Evolutionary conservation across 2,888 invertebrate species (phyloP), one percentile per base, ranked within the genome.

Genomic region (Mythimna pallens): DNA sequence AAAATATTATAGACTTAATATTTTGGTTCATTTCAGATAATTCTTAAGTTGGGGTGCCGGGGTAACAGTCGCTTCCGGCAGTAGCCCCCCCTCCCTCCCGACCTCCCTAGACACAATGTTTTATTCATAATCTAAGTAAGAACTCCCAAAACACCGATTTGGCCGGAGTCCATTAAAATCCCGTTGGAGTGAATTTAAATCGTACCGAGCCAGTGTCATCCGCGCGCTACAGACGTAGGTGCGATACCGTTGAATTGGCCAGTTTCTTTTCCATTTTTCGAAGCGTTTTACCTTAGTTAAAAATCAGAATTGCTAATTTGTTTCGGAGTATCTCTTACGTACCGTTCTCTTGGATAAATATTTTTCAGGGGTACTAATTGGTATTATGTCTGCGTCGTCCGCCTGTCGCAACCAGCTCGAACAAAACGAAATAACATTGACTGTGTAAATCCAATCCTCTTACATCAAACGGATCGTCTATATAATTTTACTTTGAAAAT

Each of bases 81-180:
- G 76, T 75, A 67, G 71, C 50, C 78, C 76, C 74, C 79, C 59
- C 30, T 17, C 40, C 65, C 9, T 52, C 10, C 75, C 73, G 78
- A 74, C 72, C 81, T 75, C 79, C 82, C 70, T 76, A 80, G 75
- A 80, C 70, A 83, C 78, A 84, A 94, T 94, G 94, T 95, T 94
- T 94, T 93, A 94, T 95, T 94, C 94, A 94, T 94, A 89, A 91
- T 90, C 89, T 84, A 87, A 89, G 90, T 90, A 90, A 89, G 89
- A 92, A 92, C 87, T 92, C 91, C 91, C 91, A 89, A 93, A 94
- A 94, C 93, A 93, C 85, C 91, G 92, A 93, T 93, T 94, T 92
- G 88, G 89, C 88, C 79, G 85, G 87, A 92, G 90, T 92, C 92
- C 92, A 93, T 93, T 93, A 92, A 91, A 92, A 90, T 89, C 86